Percentiles rank a stretch among this genome's conserved stretches.
Evolutionary conservation across 2,797 vertebrate species (phyloP).

Genomic region (Enteromius treurensis): DNA sequence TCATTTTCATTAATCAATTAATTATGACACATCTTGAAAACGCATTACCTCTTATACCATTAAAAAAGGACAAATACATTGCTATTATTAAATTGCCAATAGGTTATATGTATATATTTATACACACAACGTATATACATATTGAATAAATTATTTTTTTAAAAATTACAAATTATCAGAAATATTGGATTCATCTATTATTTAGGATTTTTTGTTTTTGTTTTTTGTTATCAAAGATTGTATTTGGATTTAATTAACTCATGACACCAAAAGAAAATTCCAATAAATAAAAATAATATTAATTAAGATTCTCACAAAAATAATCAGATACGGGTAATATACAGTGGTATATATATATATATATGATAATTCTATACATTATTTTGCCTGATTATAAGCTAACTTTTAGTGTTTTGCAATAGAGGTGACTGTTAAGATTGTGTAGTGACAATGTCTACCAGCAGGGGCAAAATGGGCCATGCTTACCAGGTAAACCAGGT

Average conservation of each 20-base stretch:
- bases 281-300: neutral
- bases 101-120: no score
- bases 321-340: neutral
- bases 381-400: neutral
- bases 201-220: neutral
- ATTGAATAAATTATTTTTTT: no score
- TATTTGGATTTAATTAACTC: neutral
- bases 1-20: neutral
- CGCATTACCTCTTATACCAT: neutral
- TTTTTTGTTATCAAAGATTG: neutral
- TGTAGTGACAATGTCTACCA: neutral
- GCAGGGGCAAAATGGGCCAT: neutral
- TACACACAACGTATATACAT: no score
- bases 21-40: neutral
- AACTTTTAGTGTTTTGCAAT: neutral
- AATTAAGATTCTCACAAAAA: neutral
- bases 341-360: no score
- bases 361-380: neutral
- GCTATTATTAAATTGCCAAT: no score
- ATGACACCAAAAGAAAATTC: neutral
- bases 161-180: no score
- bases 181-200: neutral
- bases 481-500: neutral
- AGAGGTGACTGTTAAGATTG: neutral
- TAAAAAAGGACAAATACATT: no score